Evolutionary conservation across 1,140 invertebrate species (phyloP).

Genomic region (Lineus longissimus): DNA sequence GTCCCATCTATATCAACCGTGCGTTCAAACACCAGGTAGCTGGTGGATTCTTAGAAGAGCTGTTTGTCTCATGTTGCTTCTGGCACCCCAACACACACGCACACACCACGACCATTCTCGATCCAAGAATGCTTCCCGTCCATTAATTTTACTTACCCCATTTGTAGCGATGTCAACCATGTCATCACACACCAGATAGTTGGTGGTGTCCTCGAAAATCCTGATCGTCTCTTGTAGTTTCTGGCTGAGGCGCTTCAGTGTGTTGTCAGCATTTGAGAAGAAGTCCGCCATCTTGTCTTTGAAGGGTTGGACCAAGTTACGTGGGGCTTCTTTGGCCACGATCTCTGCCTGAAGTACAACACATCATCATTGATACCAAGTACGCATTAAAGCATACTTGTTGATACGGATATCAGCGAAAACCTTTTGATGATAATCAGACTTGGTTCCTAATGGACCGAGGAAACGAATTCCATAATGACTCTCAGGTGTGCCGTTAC

Average conservation of each 20-base stretch:
- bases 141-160: background rate
- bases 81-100: too few species aligned
- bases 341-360: conserved; percentile 4
- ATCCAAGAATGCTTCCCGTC: too few species aligned
- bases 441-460: background rate
- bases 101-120: too few species aligned
- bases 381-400: background rate
- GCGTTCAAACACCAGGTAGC: too few species aligned
- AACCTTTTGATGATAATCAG: background rate
- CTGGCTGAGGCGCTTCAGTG: background rate
- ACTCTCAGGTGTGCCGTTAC: background rate
- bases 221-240: background rate
- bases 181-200: background rate
- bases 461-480: background rate
- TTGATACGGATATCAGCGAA: background rate
- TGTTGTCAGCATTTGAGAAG: conserved; percentile 11
- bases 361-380: background rate
- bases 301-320: conserved; percentile 9
- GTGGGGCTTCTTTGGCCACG: background rate
- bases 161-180: background rate
- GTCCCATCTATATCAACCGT: too few species aligned
- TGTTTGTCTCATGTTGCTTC: too few species aligned
- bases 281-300: conserved; percentile 15
- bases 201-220: background rate
- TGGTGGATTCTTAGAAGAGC: too few species aligned